phyloP scores from a whole-genome alignment of 2,888 invertebrate species.

The Rhagium mordax region DNA sequence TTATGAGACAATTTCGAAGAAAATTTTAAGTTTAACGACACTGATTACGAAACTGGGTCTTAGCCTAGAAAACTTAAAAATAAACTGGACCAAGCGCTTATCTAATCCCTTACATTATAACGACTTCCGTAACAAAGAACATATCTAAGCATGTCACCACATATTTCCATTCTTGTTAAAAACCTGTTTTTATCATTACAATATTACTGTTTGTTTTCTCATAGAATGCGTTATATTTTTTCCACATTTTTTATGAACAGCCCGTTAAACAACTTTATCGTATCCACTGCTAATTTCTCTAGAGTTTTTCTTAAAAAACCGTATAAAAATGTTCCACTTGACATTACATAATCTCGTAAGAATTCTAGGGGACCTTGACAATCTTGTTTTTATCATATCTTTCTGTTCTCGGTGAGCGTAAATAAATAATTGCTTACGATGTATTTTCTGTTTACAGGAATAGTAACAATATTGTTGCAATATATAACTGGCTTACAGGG shows the following conservation, averaged over 20 bases:
- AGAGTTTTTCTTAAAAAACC: background rate
- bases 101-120: background rate
- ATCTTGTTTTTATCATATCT: slow-evolving; percentile 34
- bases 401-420: slow-evolving; percentile 32
- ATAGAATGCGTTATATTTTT: background rate
- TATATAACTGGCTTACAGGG: background rate
- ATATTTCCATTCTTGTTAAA: background rate
- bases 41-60: too few relatives aligned
- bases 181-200: background rate
- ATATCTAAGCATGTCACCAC: background rate
- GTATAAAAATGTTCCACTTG: slow-evolving; percentile 14
- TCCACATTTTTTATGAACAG: background rate
- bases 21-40: too few relatives aligned
- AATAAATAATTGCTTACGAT: slow-evolving; percentile 20
- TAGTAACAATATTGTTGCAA: background rate
- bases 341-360: slow-evolving; percentile 37
- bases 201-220: background rate
- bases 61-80: background rate
- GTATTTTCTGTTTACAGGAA: slow-evolving; percentile 6
- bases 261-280: background rate
- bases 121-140: background rate
- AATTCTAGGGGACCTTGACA: slow-evolving; percentile 36
- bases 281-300: background rate
- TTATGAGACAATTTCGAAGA: too few relatives aligned
- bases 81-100: background rate